Percentiles rank a stretch among this genome's conserved stretches.
phyloP scores from a whole-genome alignment of 64 coral and sea anemone genomes.

The Hydrozoanthus tunicans region DNA sequence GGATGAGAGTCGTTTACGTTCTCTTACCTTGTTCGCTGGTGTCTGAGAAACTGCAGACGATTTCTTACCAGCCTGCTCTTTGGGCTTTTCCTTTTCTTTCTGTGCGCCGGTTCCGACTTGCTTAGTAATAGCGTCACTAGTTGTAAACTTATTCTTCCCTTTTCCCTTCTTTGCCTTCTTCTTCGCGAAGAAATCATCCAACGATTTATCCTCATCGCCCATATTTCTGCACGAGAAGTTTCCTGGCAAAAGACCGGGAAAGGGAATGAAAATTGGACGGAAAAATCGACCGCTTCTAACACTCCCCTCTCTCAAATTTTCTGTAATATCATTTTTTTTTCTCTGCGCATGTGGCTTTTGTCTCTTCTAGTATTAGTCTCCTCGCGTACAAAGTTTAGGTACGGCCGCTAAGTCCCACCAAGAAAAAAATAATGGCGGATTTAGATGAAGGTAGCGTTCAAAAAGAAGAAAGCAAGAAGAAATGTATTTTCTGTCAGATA shows the following conservation, averaged over 20 bases:
- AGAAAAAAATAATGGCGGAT: slow-evolving; percentile 59
- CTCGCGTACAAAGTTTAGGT: slow-evolving; percentile 13
- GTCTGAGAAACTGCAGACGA: slow-evolving; percentile 59
- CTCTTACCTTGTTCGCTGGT: slow-evolving; percentile 60
- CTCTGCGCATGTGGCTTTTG: slow-evolving; percentile 41
- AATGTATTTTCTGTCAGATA: slow-evolving; percentile 91
- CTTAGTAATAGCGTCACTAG: slow-evolving; percentile 88
- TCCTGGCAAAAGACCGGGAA: slow-evolving; percentile 81
- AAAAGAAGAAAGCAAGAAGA: background rate
- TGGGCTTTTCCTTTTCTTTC: slow-evolving; percentile 83
- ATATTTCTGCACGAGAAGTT: slow-evolving; percentile 84
- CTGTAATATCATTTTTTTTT: slow-evolving; percentile 31
- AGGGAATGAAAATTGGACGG: slow-evolving; percentile 57
- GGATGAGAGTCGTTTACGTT: background rate
- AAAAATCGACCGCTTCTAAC: slow-evolving; percentile 38
- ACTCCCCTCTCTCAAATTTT: slow-evolving; percentile 31
- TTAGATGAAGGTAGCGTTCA: background rate
- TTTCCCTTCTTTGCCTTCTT: slow-evolving; percentile 99
- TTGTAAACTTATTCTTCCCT: slow-evolving; percentile 93
- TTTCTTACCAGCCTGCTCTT: slow-evolving; percentile 84
- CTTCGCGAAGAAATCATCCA: slow-evolving; percentile 99
- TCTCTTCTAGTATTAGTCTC: slow-evolving; percentile 52
- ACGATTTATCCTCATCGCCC: slow-evolving; percentile 92
- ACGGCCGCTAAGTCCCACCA: slow-evolving; percentile 5
- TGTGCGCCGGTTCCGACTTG: slow-evolving; percentile 83